Conservation (phyloP, 2,888 invertebrate genomes). For the Drosophila lacicola region DNA sequence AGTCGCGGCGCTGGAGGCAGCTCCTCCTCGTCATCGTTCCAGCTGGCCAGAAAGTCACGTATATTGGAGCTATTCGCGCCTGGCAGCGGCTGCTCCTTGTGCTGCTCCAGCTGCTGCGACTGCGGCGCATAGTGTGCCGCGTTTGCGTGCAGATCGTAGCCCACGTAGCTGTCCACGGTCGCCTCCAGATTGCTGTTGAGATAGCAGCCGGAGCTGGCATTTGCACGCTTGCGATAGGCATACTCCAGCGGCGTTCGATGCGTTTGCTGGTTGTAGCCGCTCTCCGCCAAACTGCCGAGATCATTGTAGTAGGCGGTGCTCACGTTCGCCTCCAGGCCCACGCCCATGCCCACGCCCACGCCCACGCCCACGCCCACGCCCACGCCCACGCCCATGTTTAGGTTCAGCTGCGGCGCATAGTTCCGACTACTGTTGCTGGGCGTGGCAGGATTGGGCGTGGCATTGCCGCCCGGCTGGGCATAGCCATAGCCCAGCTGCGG, state of each 20-base stretch:
- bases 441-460: conserved; percentile 11
- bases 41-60: conserved; percentile 84
- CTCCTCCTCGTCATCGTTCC: conserved; percentile 85
- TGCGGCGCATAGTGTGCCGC: conserved; percentile 22
- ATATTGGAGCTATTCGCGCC: conserved; percentile 80
- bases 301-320: conserved; percentile 72
- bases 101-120: conserved; percentile 11
- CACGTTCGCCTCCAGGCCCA: conserved; percentile 50
- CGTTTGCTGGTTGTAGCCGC: conserved; percentile 58
- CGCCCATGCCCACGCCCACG: conserved; percentile 11
- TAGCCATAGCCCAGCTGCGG: conserved; percentile 55
- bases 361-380: conserved; percentile 30
- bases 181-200: conserved; percentile 57
- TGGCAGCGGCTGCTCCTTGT: conserved; percentile 1
- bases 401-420: conserved; percentile 41
- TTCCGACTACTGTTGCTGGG: conserved; percentile 31
- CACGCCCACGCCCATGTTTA: conserved; percentile 45
- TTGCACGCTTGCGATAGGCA: conserved; percentile 66
- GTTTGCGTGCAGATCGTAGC: conserved; percentile 53
- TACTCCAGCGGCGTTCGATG: conserved; percentile 56
- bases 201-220: conserved; percentile 48
- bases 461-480: conserved; percentile 9
- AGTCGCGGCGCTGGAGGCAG: conserved; percentile 7
- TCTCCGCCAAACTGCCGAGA: conserved; percentile 65
- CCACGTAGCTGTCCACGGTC: conserved; percentile 64